Base-by-base conservation (phyloP, 92 coral and sea anemone genomes). In the Galaxea fascicularis region DNA sequence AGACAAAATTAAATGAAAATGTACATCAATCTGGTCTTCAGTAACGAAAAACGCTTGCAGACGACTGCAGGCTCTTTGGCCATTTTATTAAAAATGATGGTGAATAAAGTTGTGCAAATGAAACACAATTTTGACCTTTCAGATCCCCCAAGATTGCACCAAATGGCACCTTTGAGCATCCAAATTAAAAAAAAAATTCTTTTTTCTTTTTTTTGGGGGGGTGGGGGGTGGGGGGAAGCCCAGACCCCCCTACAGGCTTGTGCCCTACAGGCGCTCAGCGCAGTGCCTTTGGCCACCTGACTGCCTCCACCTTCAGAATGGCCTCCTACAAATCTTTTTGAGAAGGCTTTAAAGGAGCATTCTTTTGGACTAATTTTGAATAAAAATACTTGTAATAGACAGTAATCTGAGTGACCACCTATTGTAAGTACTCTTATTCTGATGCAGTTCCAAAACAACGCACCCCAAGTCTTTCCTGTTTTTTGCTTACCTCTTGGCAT, bases 401-500 rank as follows among this genome's bases (percentile, higher is more conserved):
- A 35, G 41, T 6, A 2, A 35, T 35, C 6, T 6, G 41, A 35
- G 41, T 35, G 2, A 35, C 41, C 6, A 35, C 6, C 41, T 35
- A 35, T 35, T 35, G n/a, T 6, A 35, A 35, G 41, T 35, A 35
- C 41, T 35, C 41, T 6, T 35, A 35, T 6, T 35, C 41, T 6
- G 6, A 6, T 2, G 6, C 41, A 35, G 41, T 35, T 6, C 41
- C 41, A 35, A 35, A 35, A n/a, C n/a, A 35, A 35, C 6, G 41
- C 6, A 6, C 41, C 6, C 3, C 41, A 35, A 35, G 6, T 35
- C 41, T 35, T 35, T 35, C 20, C 17, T 6, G 9, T 8, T 1
- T 14, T 16, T 8, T 0, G 16, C 80, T 81, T 41, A 96, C 99
- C 99, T 94, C 99, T 87, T 13, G 98, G 98, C 24, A 95, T 89